Evolutionary conservation across 2,797 vertebrate species (phyloP).

Genomic region (Acestrorhynchus altus): DNA sequence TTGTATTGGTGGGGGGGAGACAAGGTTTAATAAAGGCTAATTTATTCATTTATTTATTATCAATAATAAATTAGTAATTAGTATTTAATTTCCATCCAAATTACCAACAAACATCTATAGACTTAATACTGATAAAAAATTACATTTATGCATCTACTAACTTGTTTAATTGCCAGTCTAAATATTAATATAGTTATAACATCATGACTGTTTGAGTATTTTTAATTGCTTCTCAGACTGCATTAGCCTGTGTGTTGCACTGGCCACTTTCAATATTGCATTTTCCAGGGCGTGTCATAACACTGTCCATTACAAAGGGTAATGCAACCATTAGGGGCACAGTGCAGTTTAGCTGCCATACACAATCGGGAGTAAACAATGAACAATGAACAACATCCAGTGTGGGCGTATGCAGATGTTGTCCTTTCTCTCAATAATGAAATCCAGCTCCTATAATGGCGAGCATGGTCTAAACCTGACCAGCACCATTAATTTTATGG

Average conservation of each 20-base stretch:
- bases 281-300: conserved; percentile 14
- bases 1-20: not conserved
- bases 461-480: conserved; percentile 30
- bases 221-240: not conserved
- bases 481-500: conserved; percentile 26
- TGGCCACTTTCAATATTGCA: conserved; percentile 8
- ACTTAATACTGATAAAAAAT: too few relatives aligned
- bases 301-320: conserved; percentile 35
- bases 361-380: conserved; percentile 33
- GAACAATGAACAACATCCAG: conserved; percentile 25
- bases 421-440: conserved; percentile 27
- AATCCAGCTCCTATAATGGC: conserved; percentile 23
- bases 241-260: not conserved
- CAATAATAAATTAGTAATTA: too few relatives aligned
- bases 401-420: conserved; percentile 41
- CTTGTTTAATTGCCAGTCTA: not conserved
- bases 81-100: too few relatives aligned
- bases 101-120: too few relatives aligned
- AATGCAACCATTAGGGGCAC: conserved; percentile 43
- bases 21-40: too few relatives aligned
- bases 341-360: conserved; percentile 13
- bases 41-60: too few relatives aligned
- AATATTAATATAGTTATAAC: not conserved
- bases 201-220: not conserved
- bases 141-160: too few relatives aligned